Base-by-base conservation (phyloP, 2,888 invertebrate genomes). In the Drosophila stalkeri region DNA sequence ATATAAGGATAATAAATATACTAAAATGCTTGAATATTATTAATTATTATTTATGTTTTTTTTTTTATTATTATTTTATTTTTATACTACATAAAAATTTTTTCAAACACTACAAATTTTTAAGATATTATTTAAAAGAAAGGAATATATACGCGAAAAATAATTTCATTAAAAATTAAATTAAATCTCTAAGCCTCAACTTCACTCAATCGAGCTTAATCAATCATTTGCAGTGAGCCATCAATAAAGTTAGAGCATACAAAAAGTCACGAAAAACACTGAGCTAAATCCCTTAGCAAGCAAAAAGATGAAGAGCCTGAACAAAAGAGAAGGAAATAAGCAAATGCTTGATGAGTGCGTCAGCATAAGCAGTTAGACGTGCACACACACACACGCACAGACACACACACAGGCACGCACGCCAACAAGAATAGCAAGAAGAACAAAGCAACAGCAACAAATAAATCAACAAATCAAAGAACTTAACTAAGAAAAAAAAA, bases 381-480 rank as follows among this genome's bases (percentile, higher is more conserved):
- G 49, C 46, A 20, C 44, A 64, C n/a, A 64, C 23, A 43, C 18
- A 18, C 9, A 27, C 16, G 44, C 47, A 18, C 43, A 23, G 27
- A 49, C 31, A 41, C 23, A 37, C 47, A 44, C 43, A 31, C 23
- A 14, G 14, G 57, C 33, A 3, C 23, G 16, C 23, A 54, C 37
- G n/a, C 27, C 27, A 41, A 12, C 55, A 41, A 41, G 8, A 27
- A n/a, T 11, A 12, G 3, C 49, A 51, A 9, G 20, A 44, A 12
- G 14, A 6, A 14, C n/a, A 11, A 20, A 49, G 18, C 18, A 16
- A 23, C 12, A 55, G 56, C 55, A 60, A 61, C 67, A 82, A 75
- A 82, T 77, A 80, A 73, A 82, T 82, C 75, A 82, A 80, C 67
- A 82, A 81, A 82, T 82, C 81, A 82, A 82, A 82, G 82, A 81